A percentile compares a stretch with the other conserved stretches of the same genome.
These are phyloP conservation scores for Anseranas semipalmata DNA, from an alignment of 2,113 vertebrate species.

Conservation along the genomic window DNA sequence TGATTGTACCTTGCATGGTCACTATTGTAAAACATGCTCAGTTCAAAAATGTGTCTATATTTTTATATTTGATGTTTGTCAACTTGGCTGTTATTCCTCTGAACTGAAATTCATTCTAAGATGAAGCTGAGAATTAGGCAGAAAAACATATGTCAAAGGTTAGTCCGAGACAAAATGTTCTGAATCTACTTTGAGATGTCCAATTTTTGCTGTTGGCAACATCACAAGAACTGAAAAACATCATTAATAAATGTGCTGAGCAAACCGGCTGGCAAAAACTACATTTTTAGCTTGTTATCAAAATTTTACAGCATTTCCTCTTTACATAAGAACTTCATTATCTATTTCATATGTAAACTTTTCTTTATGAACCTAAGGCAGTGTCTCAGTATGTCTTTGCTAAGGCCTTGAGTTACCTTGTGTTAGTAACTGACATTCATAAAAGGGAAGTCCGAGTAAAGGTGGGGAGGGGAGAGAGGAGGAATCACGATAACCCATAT, in stretches of 20 bases:
- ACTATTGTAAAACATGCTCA: neutral
- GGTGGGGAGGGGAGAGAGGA: neutral
- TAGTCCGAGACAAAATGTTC: neutral
- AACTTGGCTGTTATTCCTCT: neutral
- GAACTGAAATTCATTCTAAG: neutral
- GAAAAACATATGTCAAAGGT: neutral
- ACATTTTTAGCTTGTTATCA: neutral
- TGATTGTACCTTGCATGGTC: neutral
- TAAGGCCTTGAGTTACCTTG: neutral
- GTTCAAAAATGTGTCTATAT: neutral
- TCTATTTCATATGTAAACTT: neutral
- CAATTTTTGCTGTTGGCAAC: neutral
- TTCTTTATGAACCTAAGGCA: neutral
- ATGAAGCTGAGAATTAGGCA: neutral
- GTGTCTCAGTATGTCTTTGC: constrained; percentile 1
- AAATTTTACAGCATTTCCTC: constrained; percentile 27
- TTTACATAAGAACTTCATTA: neutral
- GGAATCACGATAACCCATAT: neutral
- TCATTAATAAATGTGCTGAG: constrained; percentile 19
- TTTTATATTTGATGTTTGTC: neutral
- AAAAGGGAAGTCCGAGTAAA: neutral
- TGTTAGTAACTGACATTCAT: neutral
- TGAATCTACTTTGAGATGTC: neutral
- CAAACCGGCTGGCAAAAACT: neutral
- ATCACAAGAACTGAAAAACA: neutral